These are phyloP conservation scores for Trissolcus brochymenae DNA, from an alignment of 2,888 invertebrate species.

Conservation along the genomic window DNA sequence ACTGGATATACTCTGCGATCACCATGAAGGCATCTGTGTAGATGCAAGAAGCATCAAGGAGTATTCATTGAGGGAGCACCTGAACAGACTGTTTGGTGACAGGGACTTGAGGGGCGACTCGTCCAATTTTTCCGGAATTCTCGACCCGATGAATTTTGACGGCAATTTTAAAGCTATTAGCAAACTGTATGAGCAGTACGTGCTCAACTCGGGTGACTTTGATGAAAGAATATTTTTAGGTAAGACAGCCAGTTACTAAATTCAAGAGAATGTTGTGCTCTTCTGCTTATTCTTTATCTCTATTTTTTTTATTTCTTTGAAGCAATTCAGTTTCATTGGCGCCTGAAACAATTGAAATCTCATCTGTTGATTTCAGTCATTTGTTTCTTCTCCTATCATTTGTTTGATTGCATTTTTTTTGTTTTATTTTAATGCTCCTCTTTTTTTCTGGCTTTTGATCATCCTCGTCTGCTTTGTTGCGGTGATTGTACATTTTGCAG, in stretches of 20 bases:
- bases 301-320: conserved; percentile 45
- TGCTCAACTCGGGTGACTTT: conserved; percentile 93
- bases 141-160: conserved; percentile 89
- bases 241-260: conserved; percentile 69
- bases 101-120: conserved; percentile 86
- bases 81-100: conserved; percentile 84
- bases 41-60: conserved; percentile 95
- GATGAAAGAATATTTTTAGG: conserved; percentile 97
- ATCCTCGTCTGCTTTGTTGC: conserved; percentile 68
- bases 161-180: conserved; percentile 90
- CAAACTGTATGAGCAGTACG: conserved; percentile 92
- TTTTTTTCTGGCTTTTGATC: conserved; percentile 67
- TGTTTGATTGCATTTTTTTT: conserved; percentile 42
- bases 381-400: conserved; percentile 36
- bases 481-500: conserved; percentile 67
- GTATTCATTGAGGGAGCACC: conserved; percentile 88
- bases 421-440: conserved; percentile 52
- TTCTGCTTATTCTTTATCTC: background rate
- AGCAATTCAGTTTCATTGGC: background rate
- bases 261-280: no score
- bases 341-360: no score
- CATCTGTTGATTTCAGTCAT: no score
- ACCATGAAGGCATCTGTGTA: conserved; percentile 87
- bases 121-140: conserved; percentile 84
- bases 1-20: conserved; percentile 87